Percentiles rank a stretch among this genome's conserved stretches.
These are phyloP conservation scores for Semnornis frantzii DNA, from an alignment of 2,113 vertebrate genomes.

Conservation along the genomic window DNA sequence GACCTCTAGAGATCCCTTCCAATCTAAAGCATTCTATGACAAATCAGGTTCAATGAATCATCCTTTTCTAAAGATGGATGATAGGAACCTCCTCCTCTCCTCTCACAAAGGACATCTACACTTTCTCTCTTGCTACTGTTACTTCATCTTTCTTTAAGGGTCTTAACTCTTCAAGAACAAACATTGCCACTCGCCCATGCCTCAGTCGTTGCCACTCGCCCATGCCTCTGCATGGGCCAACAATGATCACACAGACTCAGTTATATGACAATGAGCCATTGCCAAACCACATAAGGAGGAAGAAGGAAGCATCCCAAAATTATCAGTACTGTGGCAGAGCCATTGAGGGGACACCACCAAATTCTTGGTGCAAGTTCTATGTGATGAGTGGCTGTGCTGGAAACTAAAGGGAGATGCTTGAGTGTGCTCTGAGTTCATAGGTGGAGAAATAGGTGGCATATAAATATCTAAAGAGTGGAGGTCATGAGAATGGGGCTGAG, in stretches of 20 bases:
- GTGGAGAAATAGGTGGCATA: no score
- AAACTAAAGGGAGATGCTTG: accelerated
- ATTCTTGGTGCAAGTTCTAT: not conserved
- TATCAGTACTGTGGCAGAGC: accelerated
- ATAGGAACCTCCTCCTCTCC: not conserved
- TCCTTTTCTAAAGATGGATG: not conserved
- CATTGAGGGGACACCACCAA: not conserved
- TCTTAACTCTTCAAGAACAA: not conserved
- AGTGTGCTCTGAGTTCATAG: accelerated
- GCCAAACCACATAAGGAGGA: accelerated
- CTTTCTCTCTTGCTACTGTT: not conserved
- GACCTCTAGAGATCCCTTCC: no score
- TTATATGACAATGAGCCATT: not conserved
- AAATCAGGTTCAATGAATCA: not conserved
- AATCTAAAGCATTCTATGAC: no score
- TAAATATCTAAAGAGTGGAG: no score
- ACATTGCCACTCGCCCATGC: not conserved
- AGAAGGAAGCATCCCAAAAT: not conserved
- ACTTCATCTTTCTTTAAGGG: not conserved
- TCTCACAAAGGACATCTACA: not conserved
- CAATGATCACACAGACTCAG: not conserved
- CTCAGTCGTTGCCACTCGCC: not conserved
- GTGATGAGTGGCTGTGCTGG: not conserved
- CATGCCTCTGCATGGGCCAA: accelerated
- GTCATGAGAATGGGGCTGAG: no score